A percentile compares a stretch with the other conserved stretches of the same genome.
These are phyloP conservation scores for Poeciliopsis gracilis DNA, from an alignment of 2,797 vertebrate genomes.

Conservation along the genomic window DNA sequence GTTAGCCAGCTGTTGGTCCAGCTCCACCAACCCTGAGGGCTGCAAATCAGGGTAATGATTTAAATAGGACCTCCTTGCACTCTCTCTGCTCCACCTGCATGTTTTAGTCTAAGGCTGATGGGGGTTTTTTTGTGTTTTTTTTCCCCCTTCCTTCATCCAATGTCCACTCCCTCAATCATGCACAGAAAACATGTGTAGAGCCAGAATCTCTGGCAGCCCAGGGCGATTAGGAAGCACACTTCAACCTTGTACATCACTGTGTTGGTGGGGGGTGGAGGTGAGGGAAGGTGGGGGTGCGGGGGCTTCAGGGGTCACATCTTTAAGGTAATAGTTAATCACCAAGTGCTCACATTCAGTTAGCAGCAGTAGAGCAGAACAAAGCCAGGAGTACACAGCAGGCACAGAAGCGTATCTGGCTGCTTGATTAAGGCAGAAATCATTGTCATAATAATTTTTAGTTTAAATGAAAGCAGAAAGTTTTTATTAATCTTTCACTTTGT, in stretches of 20 bases:
- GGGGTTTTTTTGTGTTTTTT: constrained; percentile 1
- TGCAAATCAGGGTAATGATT: constrained; percentile 81
- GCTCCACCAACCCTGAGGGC: constrained; percentile 70
- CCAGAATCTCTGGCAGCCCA: constrained; percentile 57
- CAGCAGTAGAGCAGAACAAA: constrained; percentile 65
- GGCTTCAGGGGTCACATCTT: constrained; percentile 61
- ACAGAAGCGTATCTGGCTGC: constrained; percentile 9
- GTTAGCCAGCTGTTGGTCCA: constrained; percentile 67
- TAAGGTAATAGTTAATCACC: constrained; percentile 78
- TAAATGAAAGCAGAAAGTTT: neutral
- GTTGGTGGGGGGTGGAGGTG: constrained; percentile 17
- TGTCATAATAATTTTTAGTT: constrained; percentile 2
- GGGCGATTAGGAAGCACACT: constrained; percentile 76
- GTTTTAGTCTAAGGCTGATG: constrained; percentile 9
- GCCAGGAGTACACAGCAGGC: constrained; percentile 39
- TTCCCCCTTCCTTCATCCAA: constrained; percentile 18
- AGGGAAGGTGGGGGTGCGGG: constrained; percentile 17
- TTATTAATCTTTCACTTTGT: neutral
- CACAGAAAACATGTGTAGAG: constrained; percentile 35
- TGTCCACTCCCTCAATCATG: constrained; percentile 24
- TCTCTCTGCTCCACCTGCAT: constrained; percentile 58
- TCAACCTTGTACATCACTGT: constrained; percentile 69
- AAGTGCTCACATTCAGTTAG: constrained; percentile 74
- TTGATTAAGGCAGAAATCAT: constrained; percentile 1
- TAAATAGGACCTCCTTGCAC: constrained; percentile 74